Percentiles rank a stretch among this genome's conserved stretches.
Conservation (phyloP, 2,888 invertebrate species). For the Dione juno region DNA sequence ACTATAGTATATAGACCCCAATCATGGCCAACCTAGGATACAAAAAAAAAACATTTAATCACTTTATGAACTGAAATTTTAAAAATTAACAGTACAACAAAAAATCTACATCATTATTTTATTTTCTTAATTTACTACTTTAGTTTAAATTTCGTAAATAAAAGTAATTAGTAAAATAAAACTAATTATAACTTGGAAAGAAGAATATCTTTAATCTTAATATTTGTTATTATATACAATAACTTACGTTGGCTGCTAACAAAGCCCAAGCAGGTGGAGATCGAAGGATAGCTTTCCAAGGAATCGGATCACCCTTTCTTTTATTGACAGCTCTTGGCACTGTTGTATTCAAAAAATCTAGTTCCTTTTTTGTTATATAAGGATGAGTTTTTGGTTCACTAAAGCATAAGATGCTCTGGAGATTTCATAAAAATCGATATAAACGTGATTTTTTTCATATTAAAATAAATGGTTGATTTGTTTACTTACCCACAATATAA, state of each 20-base stretch:
- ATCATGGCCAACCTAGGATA: slow-evolving; percentile 77
- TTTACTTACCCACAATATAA: slow-evolving; percentile 57
- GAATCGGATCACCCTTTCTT: slow-evolving; percentile 73
- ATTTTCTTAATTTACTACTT: too few relatives aligned
- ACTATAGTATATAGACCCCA: slow-evolving; percentile 85
- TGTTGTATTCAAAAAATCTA: slow-evolving; percentile 68
- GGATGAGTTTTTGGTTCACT: slow-evolving; percentile 61
- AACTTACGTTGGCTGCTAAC: slow-evolving; percentile 79
- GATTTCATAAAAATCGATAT: slow-evolving; percentile 22
- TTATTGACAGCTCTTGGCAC: slow-evolving; percentile 56
- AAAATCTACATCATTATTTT: too few relatives aligned
- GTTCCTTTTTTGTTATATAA: slow-evolving; percentile 66
- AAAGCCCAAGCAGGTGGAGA: slow-evolving; percentile 85
- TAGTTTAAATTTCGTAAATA: too few relatives aligned
- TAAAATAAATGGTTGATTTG: background rate
- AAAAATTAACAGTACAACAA: background rate
- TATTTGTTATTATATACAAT: background rate
- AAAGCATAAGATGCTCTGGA: slow-evolving; percentile 55
- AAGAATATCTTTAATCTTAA: too few relatives aligned
- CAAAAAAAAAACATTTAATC: background rate
- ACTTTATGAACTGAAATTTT: too few relatives aligned
- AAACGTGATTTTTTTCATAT: background rate
- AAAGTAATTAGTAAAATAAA: too few relatives aligned
- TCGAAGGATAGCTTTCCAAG: slow-evolving; percentile 84
- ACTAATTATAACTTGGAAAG: too few relatives aligned